Percentiles rank a stretch among this genome's conserved stretches.
Conservation (phyloP, 2,797 vertebrate species). For the Antrozous pallidus region DNA sequence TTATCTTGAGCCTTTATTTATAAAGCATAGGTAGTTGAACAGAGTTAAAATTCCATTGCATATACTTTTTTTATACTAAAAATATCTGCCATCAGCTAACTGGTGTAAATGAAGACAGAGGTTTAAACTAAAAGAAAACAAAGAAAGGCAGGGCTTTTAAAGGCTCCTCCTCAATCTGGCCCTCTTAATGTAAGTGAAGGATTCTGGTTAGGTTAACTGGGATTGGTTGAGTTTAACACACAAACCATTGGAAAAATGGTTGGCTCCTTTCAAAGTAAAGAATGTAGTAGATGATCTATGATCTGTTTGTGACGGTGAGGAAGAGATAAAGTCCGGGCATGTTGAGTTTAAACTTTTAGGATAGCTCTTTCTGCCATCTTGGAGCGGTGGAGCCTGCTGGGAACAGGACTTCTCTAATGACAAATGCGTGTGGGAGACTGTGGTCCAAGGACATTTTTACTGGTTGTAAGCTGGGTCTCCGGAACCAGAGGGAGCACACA, state of each 20-base stretch:
- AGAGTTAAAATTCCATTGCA: background rate
- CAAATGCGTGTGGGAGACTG: background rate
- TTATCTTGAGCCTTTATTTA: slow-evolving; percentile 19
- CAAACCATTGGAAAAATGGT: background rate
- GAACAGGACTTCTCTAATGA: background rate
- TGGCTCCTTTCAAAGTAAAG: background rate
- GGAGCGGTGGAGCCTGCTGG: background rate
- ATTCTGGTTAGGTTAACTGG: background rate
- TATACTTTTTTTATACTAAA: slow-evolving; percentile 19
- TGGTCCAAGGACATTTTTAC: background rate
- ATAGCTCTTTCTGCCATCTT: background rate
- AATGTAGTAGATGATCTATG: background rate
- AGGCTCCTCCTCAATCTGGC: background rate
- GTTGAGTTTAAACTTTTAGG: background rate
- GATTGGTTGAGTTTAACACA: background rate
- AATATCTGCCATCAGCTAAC: background rate
- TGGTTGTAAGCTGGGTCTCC: background rate
- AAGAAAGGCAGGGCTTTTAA: background rate
- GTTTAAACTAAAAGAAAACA: background rate
- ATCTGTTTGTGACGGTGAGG: background rate
- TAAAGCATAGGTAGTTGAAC: background rate
- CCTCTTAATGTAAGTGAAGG: background rate
- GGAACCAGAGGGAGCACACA: background rate
- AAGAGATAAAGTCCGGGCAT: background rate
- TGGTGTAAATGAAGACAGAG: background rate